Conservation (phyloP, 2,113 vertebrate genomes). For the Ictalurus furcatus region DNA sequence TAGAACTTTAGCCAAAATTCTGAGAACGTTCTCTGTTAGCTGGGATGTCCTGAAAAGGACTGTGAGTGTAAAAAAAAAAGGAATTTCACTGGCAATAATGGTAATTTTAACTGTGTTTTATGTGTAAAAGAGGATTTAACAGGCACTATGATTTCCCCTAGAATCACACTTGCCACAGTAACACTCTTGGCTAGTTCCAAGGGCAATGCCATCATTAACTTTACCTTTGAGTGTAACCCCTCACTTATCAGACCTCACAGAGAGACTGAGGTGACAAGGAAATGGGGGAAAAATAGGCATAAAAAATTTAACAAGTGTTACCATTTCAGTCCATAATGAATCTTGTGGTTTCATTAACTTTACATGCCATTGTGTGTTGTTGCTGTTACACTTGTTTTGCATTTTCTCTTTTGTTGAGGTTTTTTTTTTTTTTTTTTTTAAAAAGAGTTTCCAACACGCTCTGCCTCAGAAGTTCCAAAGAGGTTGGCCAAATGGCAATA, state of each 20-base stretch:
- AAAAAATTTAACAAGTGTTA: not conserved
- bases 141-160: constrained; percentile 21
- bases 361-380: constrained; percentile 42
- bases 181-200: not conserved
- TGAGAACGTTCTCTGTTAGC: no score
- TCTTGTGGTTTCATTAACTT: constrained; percentile 18
- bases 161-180: not conserved
- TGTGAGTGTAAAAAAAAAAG: not conserved
- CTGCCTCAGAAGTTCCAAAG: constrained; percentile 68
- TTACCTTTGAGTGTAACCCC: constrained; percentile 25
- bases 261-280: constrained; percentile 37
- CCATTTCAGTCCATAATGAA: not conserved
- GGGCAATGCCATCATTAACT: constrained; percentile 23
- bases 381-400: constrained; percentile 62
- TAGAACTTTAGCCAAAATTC: no score
- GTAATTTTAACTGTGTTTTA: not conserved
- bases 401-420: constrained; percentile 46
- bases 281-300: constrained; percentile 19
- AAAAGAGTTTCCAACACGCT: constrained; percentile 66
- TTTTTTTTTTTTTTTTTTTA: no score
- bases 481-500: constrained; percentile 70
- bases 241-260: constrained; percentile 60
- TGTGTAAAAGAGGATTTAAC: not conserved
- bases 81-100: not conserved
- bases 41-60: no score